Conservation (phyloP, 2,797 vertebrate species). For the Eulemur coronatus region DNA sequence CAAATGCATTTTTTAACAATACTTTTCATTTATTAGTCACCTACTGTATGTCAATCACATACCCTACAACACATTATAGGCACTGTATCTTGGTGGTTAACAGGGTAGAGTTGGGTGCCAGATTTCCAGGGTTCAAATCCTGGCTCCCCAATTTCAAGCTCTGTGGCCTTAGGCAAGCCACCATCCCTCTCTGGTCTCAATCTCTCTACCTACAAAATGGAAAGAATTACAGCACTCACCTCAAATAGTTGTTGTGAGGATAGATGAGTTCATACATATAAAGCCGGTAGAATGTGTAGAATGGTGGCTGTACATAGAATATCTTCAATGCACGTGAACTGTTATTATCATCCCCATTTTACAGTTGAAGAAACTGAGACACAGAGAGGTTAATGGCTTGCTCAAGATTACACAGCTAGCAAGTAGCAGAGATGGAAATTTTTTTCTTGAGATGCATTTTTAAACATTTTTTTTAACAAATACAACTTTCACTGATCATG, state of each 20-base stretch:
- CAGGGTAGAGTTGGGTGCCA: neutral
- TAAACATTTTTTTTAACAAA: neutral
- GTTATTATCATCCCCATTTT: neutral
- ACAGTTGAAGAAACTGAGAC: neutral
- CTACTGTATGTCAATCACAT: neutral
- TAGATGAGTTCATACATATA: neutral
- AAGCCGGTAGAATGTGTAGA: neutral
- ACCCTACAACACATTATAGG: neutral
- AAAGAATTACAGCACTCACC: neutral
- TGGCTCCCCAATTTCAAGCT: neutral
- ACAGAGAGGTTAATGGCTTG: neutral
- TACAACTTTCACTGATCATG: neutral
- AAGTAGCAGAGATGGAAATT: neutral
- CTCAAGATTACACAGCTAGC: neutral
- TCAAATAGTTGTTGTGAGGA: neutral
- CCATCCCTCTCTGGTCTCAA: neutral
- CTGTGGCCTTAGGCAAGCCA: neutral
- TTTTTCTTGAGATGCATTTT: slow-evolving; percentile 4
- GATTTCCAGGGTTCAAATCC: neutral
- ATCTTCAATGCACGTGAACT: neutral
- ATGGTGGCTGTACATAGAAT: neutral
- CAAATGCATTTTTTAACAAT: neutral
- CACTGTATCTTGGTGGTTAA: neutral
- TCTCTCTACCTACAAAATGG: neutral
- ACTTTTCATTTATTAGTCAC: neutral